Evolutionary conservation across 1,140 invertebrate species (phyloP), one percentile per base, ranked within the genome.

Genomic region (Caenorhabditis remanei): DNA sequence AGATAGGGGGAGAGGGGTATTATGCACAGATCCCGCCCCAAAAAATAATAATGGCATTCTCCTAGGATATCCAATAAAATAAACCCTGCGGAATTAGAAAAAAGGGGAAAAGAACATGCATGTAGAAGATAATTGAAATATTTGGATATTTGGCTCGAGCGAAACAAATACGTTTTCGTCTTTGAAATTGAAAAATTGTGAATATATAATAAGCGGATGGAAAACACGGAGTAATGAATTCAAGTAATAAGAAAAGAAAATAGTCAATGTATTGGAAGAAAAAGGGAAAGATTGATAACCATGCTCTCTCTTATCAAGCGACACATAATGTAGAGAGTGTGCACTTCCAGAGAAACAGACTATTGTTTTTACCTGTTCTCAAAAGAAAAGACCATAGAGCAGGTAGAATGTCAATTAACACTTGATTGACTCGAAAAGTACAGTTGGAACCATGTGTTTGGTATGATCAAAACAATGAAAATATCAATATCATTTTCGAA

Each of bases 31-130:
- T 11, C n/a, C 21, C 65, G 65, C 65, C 71, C 71, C n/a, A 13
- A 48, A 79, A n/a, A n/a, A 61, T 67, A 67, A 67, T 43, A 79
- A 79, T 79, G 71, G 14, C 71, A 48, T 79, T 79, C 46, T 50
- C 46, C 65, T 5, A 2, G 41, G 65, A 32, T 63, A 71, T 43
- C 9, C 16, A 63, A 63, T 13, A 32, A 71, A 19, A 71, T 14
- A 48, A 43, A 43, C 24, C 24, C 2, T 71, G 9, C 11, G 50
- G 16, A 14, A 16, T 53, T 53, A 14, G 50, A 53, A 53, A 16
- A 53, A 53, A 11, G 50, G 16, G 50, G 16, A 14, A 53, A 53
- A 61, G 56, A 24, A 13, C 16, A 58, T 58, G 21, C 16, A 61
- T 61, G 32, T 32, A 32, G 32, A 32, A 32, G 32, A 32, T 32